phyloP scores from a whole-genome alignment of 2,888 invertebrate species.

The Lissocephala sabroskyi region DNA sequence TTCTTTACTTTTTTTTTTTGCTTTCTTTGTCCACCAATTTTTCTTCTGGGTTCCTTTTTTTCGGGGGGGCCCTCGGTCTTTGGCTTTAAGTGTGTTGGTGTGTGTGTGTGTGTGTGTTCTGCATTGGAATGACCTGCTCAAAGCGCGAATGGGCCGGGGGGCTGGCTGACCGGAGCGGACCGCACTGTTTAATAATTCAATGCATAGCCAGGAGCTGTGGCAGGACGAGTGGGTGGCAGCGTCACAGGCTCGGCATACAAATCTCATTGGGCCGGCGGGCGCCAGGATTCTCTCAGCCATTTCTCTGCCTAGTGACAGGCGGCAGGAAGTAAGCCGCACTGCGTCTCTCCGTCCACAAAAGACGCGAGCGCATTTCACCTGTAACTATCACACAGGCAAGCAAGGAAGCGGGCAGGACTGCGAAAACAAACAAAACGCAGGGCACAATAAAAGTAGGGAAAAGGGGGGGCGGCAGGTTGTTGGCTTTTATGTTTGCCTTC shows the following conservation, averaged over 20 bases:
- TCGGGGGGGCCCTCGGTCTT: no score
- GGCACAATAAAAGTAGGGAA: conserved; percentile 12
- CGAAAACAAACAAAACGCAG: conserved; percentile 20
- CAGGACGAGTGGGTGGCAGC: conserved; percentile 23
- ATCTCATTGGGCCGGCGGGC: no score
- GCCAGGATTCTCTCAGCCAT: background rate
- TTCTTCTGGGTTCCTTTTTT: no score
- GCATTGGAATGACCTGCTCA: conserved; percentile 61
- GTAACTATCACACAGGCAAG: conserved; percentile 2
- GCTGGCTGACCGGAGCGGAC: no score
- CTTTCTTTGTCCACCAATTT: conserved; percentile 14
- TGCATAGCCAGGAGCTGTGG: conserved; percentile 57
- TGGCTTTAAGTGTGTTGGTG: background rate
- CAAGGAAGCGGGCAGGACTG: conserved; percentile 8
- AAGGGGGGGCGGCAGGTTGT: conserved; percentile 23
- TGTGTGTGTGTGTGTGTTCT: conserved; percentile 21
- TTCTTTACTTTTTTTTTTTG: conserved; percentile 3
- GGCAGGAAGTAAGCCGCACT: background rate
- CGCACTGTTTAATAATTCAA: conserved; percentile 61
- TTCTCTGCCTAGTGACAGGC: no score
- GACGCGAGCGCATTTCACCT: conserved; percentile 2
- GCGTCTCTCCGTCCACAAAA: background rate
- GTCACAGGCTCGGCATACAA: conserved; percentile 1
- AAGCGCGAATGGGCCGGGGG: conserved; percentile 8
- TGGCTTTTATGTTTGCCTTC: conserved; percentile 49